Base-by-base conservation (phyloP, 2,888 invertebrate genomes). In the Cinara cedri region DNA sequence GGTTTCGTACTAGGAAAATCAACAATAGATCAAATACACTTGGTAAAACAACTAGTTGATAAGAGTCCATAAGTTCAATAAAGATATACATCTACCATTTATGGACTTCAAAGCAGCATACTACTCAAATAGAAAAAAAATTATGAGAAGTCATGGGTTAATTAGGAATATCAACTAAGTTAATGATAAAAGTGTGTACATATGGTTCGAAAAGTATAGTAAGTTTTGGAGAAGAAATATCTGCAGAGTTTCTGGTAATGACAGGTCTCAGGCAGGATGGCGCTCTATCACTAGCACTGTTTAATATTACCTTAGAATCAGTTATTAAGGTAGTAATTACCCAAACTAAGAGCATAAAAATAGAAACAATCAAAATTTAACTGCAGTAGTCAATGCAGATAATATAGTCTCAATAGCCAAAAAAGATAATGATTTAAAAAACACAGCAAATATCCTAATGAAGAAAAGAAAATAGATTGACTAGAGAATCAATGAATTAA, bases 141-240 rank as follows among this genome's bases (percentile, higher is more conserved):
- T 57, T 80, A n/a, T 72, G 65, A 63, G 51, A 42, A 72, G 63
- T 72, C 55, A 63, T 71, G 44, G 21, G 19, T 24, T 46, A 80
- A 19, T 63, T 42, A 54, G 54, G 80, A 44, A 63, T 80, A 72
- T 51, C 80, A 13, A 62, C n/a, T 16, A 80, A 80, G 60, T 62
- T 80, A 26, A 71, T 60, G 42, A 63, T 80, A 26, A 71, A 63
- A 68, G 70, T 21, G 70, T 80, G 26, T n/a, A 63, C 19, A n/a
- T 63, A 63, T 42, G 42, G 42, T 42, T 42, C 42, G 42, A 63
- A 44, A 34, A 60, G 34, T 42, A 63, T n/a, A 57, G 24, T 42
- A n/a, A 63, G 34, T 42, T 19, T 63, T 63, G 16, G 63, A 42
- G 19, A n/a, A 63, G 63, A 63, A 9, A 42, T 63, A 63, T 63